These are phyloP conservation scores for Euthynnus affinis DNA, from an alignment of 2,797 vertebrate species.

Conservation along the genomic window DNA sequence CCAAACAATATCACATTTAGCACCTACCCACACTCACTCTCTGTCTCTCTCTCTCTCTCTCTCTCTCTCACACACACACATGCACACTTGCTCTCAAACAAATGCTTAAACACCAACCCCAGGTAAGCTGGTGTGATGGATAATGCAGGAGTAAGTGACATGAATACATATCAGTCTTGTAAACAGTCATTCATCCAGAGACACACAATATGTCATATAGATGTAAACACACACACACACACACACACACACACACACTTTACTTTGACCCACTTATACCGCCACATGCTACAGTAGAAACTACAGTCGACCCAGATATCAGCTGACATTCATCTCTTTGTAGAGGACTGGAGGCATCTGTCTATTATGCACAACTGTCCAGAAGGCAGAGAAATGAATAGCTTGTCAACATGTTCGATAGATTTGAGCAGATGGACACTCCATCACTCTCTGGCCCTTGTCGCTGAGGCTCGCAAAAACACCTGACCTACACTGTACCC, in stretches of 20 bases:
- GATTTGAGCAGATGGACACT: conserved; percentile 58
- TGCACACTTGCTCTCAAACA: neutral
- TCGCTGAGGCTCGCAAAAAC: conserved; percentile 17
- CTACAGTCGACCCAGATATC: conserved; percentile 58
- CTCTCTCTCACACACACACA: neutral
- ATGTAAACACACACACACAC: conserved; percentile 37
- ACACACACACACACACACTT: conserved; percentile 37
- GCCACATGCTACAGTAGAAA: neutral
- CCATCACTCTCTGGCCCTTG: conserved; percentile 61
- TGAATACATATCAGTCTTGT: conserved; percentile 22
- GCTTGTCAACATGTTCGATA: conserved; percentile 67
- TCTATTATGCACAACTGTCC: conserved; percentile 29
- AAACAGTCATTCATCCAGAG: neutral
- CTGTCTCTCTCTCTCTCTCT: too few relatives aligned
- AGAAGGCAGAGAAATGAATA: conserved; percentile 58
- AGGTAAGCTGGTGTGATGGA: conserved; percentile 22
- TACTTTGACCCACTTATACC: conserved; percentile 56
- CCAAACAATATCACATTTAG: conserved; percentile 16
- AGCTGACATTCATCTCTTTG: conserved; percentile 54
- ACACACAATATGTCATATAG: conserved; percentile 21
- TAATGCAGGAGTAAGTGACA: conserved; percentile 21
- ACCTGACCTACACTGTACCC: conserved; percentile 36
- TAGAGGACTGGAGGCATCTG: conserved; percentile 58
- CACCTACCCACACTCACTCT: neutral
- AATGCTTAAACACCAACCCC: neutral